These are phyloP conservation scores for Dendrolimus pini DNA, from an alignment of 2,888 invertebrate species.

Conservation along the genomic window DNA sequence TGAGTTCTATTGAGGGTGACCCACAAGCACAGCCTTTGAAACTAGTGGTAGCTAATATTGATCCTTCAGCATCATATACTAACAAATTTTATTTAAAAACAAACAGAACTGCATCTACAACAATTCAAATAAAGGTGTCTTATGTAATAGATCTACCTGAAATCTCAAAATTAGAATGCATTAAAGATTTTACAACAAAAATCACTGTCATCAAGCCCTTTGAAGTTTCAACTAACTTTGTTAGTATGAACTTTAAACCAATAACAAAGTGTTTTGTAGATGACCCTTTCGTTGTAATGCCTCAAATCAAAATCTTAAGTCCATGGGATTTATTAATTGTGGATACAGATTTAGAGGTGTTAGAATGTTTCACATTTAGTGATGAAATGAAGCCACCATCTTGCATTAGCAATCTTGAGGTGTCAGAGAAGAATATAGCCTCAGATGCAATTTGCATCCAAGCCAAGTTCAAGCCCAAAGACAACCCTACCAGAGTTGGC, in stretches of 20 bases:
- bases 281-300: conserved; percentile 83
- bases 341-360: conserved; percentile 79
- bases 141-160: conserved; percentile 66
- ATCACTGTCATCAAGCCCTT: conserved; percentile 83
- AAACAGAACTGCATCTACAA: conserved; percentile 77
- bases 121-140: conserved; percentile 77
- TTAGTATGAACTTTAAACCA: conserved; percentile 79
- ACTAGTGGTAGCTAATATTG: conserved; percentile 53
- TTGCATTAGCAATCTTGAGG: conserved; percentile 53
- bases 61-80: conserved; percentile 41
- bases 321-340: conserved; percentile 83
- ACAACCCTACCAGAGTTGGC: conserved; percentile 55
- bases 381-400: conserved; percentile 47
- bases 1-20: conserved; percentile 47
- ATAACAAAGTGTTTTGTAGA: conserved; percentile 80
- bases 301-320: conserved; percentile 80
- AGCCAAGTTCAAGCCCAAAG: conserved; percentile 60
- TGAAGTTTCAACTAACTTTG: conserved; percentile 80
- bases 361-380: conserved; percentile 56
- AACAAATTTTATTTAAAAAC: conserved; percentile 78
- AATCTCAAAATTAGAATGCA: conserved; percentile 64
- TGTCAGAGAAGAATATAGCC: conserved; percentile 56
- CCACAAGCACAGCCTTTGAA: conserved; percentile 57
- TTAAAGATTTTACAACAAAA: conserved; percentile 77
- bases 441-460: conserved; percentile 62